phyloP scores from a whole-genome alignment of 2,888 invertebrate species.

The Tribolium freemani region DNA sequence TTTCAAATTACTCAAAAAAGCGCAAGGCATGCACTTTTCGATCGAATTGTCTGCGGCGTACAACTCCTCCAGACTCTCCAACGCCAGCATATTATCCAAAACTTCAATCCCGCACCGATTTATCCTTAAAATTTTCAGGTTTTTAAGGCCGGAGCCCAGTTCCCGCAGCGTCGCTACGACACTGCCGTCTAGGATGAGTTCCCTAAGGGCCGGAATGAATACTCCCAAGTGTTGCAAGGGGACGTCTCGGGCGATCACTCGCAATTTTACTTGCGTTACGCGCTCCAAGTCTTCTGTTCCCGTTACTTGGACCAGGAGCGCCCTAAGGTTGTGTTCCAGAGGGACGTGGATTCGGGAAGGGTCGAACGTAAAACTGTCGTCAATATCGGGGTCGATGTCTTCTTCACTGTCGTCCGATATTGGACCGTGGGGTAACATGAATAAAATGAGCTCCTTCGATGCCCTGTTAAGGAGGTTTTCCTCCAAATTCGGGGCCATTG shows the following conservation, averaged over 20 bases:
- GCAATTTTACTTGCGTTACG: constrained; percentile 74
- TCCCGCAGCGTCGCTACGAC: constrained; percentile 77
- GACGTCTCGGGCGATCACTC: constrained; percentile 76
- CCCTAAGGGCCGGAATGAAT: constrained; percentile 74
- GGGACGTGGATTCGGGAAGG: constrained; percentile 38
- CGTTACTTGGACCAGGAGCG: constrained; percentile 64
- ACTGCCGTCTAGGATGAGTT: constrained; percentile 78
- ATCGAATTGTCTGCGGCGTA: constrained; percentile 76
- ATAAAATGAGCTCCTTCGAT: constrained; percentile 11
- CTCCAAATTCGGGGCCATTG: constrained; percentile 54
- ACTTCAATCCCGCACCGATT: constrained; percentile 76
- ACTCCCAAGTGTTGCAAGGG: constrained; percentile 76
- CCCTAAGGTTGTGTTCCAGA: constrained; percentile 55
- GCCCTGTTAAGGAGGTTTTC: constrained; percentile 10
- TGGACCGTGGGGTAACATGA: constrained; percentile 9
- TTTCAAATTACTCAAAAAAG: constrained; percentile 70
- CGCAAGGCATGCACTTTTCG: constrained; percentile 74
- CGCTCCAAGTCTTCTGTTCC: constrained; percentile 68
- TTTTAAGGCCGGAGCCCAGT: constrained; percentile 76
- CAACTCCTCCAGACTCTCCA: constrained; percentile 74
- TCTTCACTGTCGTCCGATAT: constrained; percentile 20
- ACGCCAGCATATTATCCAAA: constrained; percentile 78
- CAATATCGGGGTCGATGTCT: neutral
- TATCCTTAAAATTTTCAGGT: constrained; percentile 73
- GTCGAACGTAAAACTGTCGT: constrained; percentile 8